Evolutionary conservation across 2,113 vertebrate genomes (phyloP).

Genomic region (Coregonus clupeaformis): DNA sequence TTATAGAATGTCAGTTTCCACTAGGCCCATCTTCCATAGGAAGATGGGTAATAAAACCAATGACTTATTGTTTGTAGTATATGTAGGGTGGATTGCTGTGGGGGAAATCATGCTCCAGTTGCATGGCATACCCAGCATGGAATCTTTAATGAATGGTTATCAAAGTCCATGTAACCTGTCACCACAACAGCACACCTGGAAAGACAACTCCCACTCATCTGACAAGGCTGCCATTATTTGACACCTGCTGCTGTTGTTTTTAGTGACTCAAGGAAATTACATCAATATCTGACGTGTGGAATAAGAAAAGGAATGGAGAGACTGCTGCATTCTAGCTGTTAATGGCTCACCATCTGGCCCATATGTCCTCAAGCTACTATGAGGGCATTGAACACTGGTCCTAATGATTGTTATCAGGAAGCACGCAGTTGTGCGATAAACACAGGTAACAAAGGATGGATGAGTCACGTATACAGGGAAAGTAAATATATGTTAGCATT

Average conservation of each 20-base stretch:
- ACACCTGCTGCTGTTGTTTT: constrained; percentile 68
- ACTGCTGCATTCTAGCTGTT: constrained; percentile 44
- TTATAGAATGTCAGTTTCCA: constrained; percentile 41
- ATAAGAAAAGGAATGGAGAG: constrained; percentile 57
- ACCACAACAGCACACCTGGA: constrained; percentile 73
- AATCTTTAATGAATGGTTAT: constrained; percentile 78
- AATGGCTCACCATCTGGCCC: constrained; percentile 66
- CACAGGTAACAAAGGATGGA: constrained; percentile 22
- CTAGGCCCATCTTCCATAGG: constrained; percentile 37
- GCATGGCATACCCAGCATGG: constrained; percentile 50
- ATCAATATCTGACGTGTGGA: constrained; percentile 50
- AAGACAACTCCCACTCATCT: constrained; percentile 41
- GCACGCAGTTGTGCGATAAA: constrained; percentile 32
- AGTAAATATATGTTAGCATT: constrained; percentile 1
- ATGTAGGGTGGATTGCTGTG: constrained; percentile 26
- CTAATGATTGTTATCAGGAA: constrained; percentile 69
- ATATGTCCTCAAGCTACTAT: constrained; percentile 47
- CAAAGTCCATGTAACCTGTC: constrained; percentile 44
- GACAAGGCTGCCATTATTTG: constrained; percentile 60
- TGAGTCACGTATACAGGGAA: constrained; percentile 26
- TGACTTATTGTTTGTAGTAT: constrained; percentile 41
- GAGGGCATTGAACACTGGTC: constrained; percentile 45
- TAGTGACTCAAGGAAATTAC: constrained; percentile 63
- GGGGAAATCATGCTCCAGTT: constrained; percentile 41
- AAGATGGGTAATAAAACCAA: constrained; percentile 55